A percentile compares a stretch with the other conserved stretches of the same genome.
Conservation (phyloP, 1,140 invertebrate species). For the silkworm (Bombyx mori) region DNA sequence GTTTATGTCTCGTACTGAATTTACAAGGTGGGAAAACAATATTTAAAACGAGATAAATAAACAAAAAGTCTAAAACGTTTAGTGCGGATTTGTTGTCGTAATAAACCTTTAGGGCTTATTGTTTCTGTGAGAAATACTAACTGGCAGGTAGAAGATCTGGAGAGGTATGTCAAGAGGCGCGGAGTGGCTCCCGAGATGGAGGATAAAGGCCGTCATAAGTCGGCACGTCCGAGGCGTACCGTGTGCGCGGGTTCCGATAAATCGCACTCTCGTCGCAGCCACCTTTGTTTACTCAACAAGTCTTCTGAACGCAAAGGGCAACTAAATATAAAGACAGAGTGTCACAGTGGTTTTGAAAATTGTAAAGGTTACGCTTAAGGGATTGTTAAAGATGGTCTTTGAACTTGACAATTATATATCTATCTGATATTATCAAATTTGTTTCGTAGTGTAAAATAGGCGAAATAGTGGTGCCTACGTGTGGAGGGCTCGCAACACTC, state of each 20-base stretch:
- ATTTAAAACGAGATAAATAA: conserved; percentile 1
- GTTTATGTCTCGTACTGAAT: too few relatives aligned
- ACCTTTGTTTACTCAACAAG: too few relatives aligned
- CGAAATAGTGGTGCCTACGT: too few relatives aligned
- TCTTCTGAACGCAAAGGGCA: too few relatives aligned
- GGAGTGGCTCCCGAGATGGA: conserved; percentile 44
- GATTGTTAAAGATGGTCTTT: too few relatives aligned
- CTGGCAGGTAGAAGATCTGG: conserved; percentile 37
- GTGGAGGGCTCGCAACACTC: too few relatives aligned
- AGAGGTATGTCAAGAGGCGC: conserved; percentile 42
- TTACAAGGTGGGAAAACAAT: background rate
- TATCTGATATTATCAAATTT: too few relatives aligned
- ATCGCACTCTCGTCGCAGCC: conserved; percentile 39
- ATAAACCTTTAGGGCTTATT: conserved; percentile 60
- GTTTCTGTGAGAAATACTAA: conserved; percentile 58
- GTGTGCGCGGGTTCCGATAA: conserved; percentile 56
- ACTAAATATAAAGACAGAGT: too few relatives aligned
- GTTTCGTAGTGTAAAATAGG: too few relatives aligned
- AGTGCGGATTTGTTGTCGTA: conserved; percentile 26
- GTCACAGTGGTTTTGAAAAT: too few relatives aligned
- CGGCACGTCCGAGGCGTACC: conserved; percentile 21
- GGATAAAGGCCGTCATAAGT: conserved; percentile 65
- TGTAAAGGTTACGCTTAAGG: too few relatives aligned
- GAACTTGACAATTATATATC: too few relatives aligned
- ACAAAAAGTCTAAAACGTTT: conserved; percentile 8